Conservation (phyloP, 2,797 vertebrate species). For the Esox masquinongy region DNA sequence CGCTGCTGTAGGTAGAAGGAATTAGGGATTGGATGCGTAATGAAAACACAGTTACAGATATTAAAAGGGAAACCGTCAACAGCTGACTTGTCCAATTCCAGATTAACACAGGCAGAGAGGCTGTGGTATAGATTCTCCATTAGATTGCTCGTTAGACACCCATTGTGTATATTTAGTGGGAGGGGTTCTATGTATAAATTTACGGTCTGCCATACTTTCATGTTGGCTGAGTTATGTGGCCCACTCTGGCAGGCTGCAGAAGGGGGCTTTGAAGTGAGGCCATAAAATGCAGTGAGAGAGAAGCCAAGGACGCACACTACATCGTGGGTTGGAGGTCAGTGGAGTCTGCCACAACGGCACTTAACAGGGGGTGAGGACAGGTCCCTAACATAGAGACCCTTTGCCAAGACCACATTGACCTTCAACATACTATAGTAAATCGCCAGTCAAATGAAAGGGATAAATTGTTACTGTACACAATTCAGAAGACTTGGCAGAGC, state of each 20-base stretch:
- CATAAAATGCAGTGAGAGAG: conserved; percentile 50
- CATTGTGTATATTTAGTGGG: conserved; percentile 50
- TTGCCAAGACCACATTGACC: conserved; percentile 3
- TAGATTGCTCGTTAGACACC: conserved; percentile 52
- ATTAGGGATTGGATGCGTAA: conserved; percentile 38
- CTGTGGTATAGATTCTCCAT: conserved; percentile 37
- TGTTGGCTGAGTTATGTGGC: conserved; percentile 68
- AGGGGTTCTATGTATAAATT: conserved; percentile 50
- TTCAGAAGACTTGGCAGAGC: conserved; percentile 1
- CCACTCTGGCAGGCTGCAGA: conserved; percentile 57
- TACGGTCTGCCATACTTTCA: conserved; percentile 60
- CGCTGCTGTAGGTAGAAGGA: conserved; percentile 53
- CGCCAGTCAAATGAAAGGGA: background rate
- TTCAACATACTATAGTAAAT: background rate
- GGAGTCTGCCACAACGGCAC: conserved; percentile 21
- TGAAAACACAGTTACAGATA: conserved; percentile 41
- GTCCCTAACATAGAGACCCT: background rate
- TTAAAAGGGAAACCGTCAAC: conserved; percentile 34
- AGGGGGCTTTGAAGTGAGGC: conserved; percentile 68
- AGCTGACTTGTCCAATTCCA: conserved; percentile 29
- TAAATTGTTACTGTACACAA: background rate
- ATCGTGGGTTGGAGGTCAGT: conserved; percentile 46
- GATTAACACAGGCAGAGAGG: conserved; percentile 26
- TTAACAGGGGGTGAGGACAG: conserved; percentile 15
- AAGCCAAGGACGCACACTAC: conserved; percentile 51